Base-by-base conservation (phyloP, 2,888 invertebrate genomes). In the Sisyra terminalis region DNA sequence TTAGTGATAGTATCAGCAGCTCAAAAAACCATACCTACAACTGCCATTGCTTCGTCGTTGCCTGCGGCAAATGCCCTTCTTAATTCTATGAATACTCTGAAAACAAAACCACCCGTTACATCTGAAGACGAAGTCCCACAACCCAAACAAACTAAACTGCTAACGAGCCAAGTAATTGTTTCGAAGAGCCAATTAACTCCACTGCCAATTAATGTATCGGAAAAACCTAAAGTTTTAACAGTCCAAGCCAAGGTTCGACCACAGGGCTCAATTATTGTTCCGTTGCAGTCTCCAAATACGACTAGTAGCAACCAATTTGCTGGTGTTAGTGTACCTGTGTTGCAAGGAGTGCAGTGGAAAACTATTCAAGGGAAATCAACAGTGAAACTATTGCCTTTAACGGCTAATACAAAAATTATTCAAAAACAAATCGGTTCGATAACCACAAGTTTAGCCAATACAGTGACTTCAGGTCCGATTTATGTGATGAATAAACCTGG, bases 1-100 rank as follows among this genome's bases (percentile, higher is more conserved):
- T 49, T 63, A 40, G 60, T 63, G 29, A 61, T 63, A 24, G 61
- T 63, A 36, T 61, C 61, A 6, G 60, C 57, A 48, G 53, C 60
- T 16, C 59, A 59, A 49, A 56, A 58, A 3, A 53, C 58, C 38
- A 54, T 56, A 1, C 56, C 54, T 49, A 60, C 61, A 46, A 50
- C 61, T 37, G 61, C 62, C 48, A 56, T 59, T 42, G 60, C 60
- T 2, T 48, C 61, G 24, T 57, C 59, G 14, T 58, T 61, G 41
- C 59, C 61, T 2, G 56, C 60, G 1, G 56, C 60, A 45, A 60
- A 60, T 49, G 10, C 15, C 1, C 61, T 61, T 47, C 61, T 62
- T 54, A 60, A 62, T 32, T 57, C 62, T 4, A 53, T 44, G 14
- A 46, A 45, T 29, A 32, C 57, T 2, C 55, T 53, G 8, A 48